Base-by-base conservation (phyloP, 2,113 vertebrate genomes). In the Amphiprion percula region DNA sequence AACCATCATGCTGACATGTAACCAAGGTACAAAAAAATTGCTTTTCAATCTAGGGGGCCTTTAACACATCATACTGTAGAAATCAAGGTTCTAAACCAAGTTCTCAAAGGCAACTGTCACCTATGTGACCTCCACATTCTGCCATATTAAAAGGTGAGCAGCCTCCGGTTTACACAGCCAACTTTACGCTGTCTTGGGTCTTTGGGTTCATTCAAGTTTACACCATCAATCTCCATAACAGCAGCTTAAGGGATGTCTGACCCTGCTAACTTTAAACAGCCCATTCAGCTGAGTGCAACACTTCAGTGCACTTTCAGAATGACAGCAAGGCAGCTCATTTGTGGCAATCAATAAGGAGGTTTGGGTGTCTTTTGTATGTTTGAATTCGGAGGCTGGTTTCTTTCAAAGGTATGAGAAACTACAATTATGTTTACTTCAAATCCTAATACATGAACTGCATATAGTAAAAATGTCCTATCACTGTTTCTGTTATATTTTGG, bases 171-270 rank as follows among this genome's bases (percentile, higher is more conserved):
- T 6, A 26, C 50, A 68, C 14, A n/a, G 16, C 16, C 1, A 63
- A 46, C 37, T 69, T 47, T 3, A 66, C 11, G 0, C 24, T 17
- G 8, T 0, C 17, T 33, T 33, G 56, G 46, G 23, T 59, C 61
- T 70, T 53, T 39, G n/a, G 46, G 41, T 62, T 58, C 54, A 19
- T 83, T 61, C 62, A 71, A 63, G 84, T 71, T 33, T 23, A 61
- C 59, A 73, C 6, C 17, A 80, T 84, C 72, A 79, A 66, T 75
- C 72, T 77, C 62, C 69, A 68, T 74, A 69, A 84, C 47, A 66
- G 61, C 46, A 14, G 37, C 61, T 68, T 53, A 39, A 55, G 10
- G 64, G 79, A 68, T 5, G 68, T 65, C 74, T 68, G 72, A 84
- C 59, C 80, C 66, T 47, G 47, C 75, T 50, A 66, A 53, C 62